A percentile compares a stretch with the other conserved stretches of the same genome.
Evolutionary conservation across 2,113 vertebrate genomes (phyloP).

Genomic region (Heterotis niloticus): DNA sequence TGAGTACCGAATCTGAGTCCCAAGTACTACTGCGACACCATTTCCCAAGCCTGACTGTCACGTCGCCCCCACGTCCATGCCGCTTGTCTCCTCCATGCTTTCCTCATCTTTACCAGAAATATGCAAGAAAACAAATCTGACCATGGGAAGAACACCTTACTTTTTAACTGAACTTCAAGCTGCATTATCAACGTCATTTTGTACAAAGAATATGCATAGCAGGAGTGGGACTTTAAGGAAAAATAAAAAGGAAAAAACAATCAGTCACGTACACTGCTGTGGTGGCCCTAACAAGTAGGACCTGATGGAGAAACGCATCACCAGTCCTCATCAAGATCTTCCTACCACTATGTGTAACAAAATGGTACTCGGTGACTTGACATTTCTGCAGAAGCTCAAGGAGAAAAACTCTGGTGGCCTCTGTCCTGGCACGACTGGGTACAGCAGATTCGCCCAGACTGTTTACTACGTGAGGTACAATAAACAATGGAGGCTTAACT

Average conservation of each 20-base stretch:
- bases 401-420: constrained; percentile 5
- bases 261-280: not conserved
- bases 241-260: not conserved
- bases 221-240: not conserved
- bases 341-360: constrained; percentile 41
- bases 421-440: constrained; percentile 8
- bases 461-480: constrained; percentile 5
- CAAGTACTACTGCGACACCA: too few species aligned
- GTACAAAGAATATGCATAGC: too few species aligned
- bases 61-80: too few species aligned
- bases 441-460: constrained; percentile 38
- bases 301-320: not conserved
- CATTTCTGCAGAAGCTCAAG: constrained; percentile 33
- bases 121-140: too few species aligned
- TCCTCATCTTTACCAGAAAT: too few species aligned
- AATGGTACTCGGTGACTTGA: constrained; percentile 35
- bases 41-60: too few species aligned
- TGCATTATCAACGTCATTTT: too few species aligned
- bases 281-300: not conserved
- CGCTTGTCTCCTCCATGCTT: too few species aligned
- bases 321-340: not conserved
- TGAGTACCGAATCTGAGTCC: too few species aligned
- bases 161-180: too few species aligned
- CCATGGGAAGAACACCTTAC: too few species aligned
- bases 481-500: constrained; percentile 22